A percentile compares a stretch with the other conserved stretches of the same genome.
Evolutionary conservation across 2,797 vertebrate genomes (phyloP).

Genomic region (Myoxocephalus aenaeus): DNA sequence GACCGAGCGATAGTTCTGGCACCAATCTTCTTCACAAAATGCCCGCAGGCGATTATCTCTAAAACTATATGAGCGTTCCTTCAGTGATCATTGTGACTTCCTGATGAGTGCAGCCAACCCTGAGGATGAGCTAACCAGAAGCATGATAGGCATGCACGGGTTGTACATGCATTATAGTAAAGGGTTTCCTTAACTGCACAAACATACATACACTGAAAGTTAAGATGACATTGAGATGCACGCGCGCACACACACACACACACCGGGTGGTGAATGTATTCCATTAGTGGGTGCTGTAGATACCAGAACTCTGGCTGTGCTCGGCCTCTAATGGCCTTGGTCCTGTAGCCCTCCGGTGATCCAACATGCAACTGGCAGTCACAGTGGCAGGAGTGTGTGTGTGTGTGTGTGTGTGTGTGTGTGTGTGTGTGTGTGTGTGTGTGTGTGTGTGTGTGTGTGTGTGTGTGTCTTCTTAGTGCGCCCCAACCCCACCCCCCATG

Average conservation of each 20-base stretch:
- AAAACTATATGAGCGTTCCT: conserved; percentile 1
- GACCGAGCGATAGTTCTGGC: not conserved
- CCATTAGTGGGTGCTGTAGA: conserved; percentile 68
- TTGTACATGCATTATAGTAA: conserved; percentile 8
- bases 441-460: conserved; percentile 28
- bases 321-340: conserved; percentile 72
- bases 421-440: conserved; percentile 12
- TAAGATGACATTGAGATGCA: conserved; percentile 1
- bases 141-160: conserved; percentile 7
- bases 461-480: conserved; percentile 10
- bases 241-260: conserved; percentile 12
- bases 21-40: not conserved
- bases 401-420: conserved; percentile 11
- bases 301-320: conserved; percentile 60
- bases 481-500: conserved; percentile 4
- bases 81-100: not conserved
- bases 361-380: conserved; percentile 65
- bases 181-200: conserved; percentile 25
- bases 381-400: conserved; percentile 37
- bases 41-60: not conserved
- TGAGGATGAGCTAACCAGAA: conserved; percentile 24
- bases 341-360: conserved; percentile 65
- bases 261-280: conserved; percentile 56
- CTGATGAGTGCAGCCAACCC: conserved; percentile 3
- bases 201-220: not conserved